Evolutionary conservation across 2,113 vertebrate species (phyloP), one percentile per base, ranked within the genome.

Genomic region (Garra rufa): DNA sequence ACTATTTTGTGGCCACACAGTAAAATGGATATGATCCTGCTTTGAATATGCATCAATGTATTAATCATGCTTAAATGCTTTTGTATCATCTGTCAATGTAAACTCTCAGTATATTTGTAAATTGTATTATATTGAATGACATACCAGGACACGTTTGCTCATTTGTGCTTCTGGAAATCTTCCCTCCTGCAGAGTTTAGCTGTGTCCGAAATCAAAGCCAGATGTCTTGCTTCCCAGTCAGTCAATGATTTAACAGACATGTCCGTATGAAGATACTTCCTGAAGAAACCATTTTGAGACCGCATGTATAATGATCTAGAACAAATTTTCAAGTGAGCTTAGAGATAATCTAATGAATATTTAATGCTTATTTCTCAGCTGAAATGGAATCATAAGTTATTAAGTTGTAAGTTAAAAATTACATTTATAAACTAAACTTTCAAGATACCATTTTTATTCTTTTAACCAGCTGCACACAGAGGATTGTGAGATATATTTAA

Each of bases 11-110:
- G 74, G 67, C 85, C 61, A 81, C 43, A 57, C 24, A 26, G 74
- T 63, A 74, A 73, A 70, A 5, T 11, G 28, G 34, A 11, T 50
- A 75, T 81, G 83, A 88, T 88, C 69, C 82, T 83, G 83, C 75
- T 26, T 83, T 21, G 63, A 69, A 59, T 71, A 34, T 50, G 48
- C 5, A 48, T 34, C 13, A 4, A 38, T n/a, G 61, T 50, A 65
- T 30, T 8, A 13, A 34, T 67, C 48, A 67, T 67, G 48, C 10
- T 11, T 30, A 67, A 67, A 69, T 69, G 30, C 19, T 69, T 69
- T 17, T 65, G 14, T 15, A 30, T 50, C 48, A 15, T 75, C 13
- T 75, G n/a, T 75, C 46, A 50, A 50, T 50, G 43, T 30, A 75
- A 75, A 44, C 0, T 71, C 24, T 44, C 0, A 7, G n/a, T n/a